These are phyloP conservation scores for Drosophila rubida DNA, from an alignment of 2,888 invertebrate genomes.

Conservation along the genomic window DNA sequence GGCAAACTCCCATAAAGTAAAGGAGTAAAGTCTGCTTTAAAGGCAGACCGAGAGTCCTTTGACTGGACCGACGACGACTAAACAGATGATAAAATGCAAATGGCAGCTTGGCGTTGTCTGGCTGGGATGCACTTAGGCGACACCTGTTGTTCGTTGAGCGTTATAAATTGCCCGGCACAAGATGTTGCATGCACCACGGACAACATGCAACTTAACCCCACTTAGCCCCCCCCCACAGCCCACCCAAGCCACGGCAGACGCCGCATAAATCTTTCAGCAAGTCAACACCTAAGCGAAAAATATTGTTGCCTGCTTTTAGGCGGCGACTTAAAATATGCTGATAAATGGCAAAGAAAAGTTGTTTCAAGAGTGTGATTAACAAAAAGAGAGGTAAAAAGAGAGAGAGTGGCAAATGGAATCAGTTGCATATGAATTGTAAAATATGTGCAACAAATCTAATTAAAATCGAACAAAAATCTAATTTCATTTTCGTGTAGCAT, in stretches of 20 bases:
- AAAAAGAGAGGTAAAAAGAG: not conserved
- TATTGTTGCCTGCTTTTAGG: constrained; percentile 38
- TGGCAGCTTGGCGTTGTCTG: constrained; percentile 15
- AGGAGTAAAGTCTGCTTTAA: constrained; percentile 14
- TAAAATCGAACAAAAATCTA: constrained; percentile 6
- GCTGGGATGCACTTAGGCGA: constrained; percentile 22
- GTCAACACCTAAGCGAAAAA: constrained; percentile 3
- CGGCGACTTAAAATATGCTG: not conserved
- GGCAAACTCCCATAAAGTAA: constrained; percentile 35
- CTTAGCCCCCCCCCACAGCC: constrained; percentile 12
- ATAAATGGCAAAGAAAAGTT: not conserved
- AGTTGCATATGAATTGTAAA: not conserved
- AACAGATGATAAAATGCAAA: constrained; percentile 29
- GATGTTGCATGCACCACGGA: constrained; percentile 32
- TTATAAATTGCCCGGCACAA: constrained; percentile 17
- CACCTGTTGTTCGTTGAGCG: constrained; percentile 41
- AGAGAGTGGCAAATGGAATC: not conserved
- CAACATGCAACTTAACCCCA: constrained; percentile 21
- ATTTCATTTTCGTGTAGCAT: not conserved
- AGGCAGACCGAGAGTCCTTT: not conserved
- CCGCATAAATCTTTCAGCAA: constrained; percentile 37
- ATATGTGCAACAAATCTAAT: not conserved
- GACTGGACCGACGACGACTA: not conserved
- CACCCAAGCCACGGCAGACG: constrained; percentile 1
- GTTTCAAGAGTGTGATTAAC: not conserved